These are phyloP conservation scores for Trachelipus rathkii DNA, from an alignment of 1,140 invertebrate species.

Conservation along the genomic window DNA sequence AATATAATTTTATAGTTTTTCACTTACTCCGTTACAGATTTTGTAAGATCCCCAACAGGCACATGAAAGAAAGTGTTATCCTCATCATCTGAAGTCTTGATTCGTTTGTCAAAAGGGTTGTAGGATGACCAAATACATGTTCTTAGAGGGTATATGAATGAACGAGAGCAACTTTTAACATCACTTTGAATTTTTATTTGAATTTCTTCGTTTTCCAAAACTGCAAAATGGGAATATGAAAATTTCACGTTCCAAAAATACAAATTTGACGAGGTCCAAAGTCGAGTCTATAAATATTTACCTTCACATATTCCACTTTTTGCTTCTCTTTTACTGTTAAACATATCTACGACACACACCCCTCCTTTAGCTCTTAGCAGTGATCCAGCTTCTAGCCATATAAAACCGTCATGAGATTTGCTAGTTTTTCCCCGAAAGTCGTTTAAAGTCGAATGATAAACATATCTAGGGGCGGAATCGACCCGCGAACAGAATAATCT, in stretches of 20 bases:
- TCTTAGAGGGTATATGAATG: neutral
- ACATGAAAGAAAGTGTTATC: neutral
- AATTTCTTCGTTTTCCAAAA: neutral
- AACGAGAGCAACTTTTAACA: neutral
- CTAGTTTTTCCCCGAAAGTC: neutral
- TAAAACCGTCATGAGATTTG: neutral
- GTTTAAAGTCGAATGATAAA: neutral
- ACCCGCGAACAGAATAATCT: neutral
- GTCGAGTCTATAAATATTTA: neutral
- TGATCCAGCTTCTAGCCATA: slow-evolving; percentile 9
- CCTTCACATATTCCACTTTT: neutral
- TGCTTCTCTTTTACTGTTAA: neutral
- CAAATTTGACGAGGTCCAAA: no score
- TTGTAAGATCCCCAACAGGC: neutral
- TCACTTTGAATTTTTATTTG: neutral
- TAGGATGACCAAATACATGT: neutral
- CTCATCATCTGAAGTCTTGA: neutral
- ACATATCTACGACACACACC: neutral
- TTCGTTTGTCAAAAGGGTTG: neutral
- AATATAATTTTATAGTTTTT: no score
- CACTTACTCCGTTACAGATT: slow-evolving; percentile 1
- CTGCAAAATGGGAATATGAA: neutral
- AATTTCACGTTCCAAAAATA: no score
- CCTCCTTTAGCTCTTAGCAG: neutral
- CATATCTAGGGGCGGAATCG: neutral